These are phyloP conservation scores for Iphiclides podalirius DNA, from an alignment of 2,888 invertebrate species.

Conservation along the genomic window DNA sequence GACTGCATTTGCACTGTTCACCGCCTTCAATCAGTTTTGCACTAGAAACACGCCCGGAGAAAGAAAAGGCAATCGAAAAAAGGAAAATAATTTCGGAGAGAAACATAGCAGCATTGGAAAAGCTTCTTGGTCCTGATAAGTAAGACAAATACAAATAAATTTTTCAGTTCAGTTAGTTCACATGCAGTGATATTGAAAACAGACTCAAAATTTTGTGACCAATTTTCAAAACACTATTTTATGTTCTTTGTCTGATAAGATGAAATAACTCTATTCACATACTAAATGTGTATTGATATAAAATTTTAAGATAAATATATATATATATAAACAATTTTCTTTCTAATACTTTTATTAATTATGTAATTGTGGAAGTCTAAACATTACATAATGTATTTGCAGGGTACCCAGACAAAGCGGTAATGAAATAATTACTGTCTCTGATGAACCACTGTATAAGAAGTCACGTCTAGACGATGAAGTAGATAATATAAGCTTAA, in stretches of 20 bases:
- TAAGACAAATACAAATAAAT: conserved; percentile 37
- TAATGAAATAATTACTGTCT: conserved; percentile 42
- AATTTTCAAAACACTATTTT: no score
- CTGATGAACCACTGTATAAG: conserved; percentile 54
- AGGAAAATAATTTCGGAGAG: conserved; percentile 49
- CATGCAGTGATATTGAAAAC: background rate
- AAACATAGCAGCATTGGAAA: conserved; percentile 54
- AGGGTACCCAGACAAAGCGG: conserved; percentile 41
- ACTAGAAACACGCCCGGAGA: conserved; percentile 37
- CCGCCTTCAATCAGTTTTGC: conserved; percentile 61
- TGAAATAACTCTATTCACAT: no score
- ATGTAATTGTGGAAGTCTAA: no score
- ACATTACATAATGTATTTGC: no score
- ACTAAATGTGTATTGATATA: no score
- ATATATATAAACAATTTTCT: no score
- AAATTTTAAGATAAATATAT: no score
- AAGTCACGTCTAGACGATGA: conserved; percentile 43
- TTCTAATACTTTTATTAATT: no score
- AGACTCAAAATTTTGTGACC: conserved; percentile 9
- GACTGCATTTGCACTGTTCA: conserved; percentile 63
- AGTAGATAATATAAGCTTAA: conserved; percentile 57
- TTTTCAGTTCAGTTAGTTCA: background rate
- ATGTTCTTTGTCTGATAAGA: no score
- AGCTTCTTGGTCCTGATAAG: conserved; percentile 53
- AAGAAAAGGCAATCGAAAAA: conserved; percentile 36